Evolutionary conservation across 2,888 invertebrate species (phyloP), one percentile per base, ranked within the genome.

Genomic region (Parasteatoda lunata): DNA sequence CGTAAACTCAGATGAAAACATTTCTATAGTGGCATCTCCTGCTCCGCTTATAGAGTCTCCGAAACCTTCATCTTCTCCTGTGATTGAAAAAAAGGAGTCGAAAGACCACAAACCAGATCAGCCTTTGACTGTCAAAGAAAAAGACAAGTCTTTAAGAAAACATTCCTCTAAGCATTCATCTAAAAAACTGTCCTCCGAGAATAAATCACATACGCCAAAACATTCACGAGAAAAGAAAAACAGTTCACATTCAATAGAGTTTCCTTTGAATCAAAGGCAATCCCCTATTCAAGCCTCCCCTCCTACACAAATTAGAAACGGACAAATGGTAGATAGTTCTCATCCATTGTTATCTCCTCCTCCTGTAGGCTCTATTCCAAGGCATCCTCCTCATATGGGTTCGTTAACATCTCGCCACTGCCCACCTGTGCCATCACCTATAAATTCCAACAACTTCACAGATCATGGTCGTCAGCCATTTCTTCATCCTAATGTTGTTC

Each of bases 351-450:
- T 88, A 66, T 73, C 88, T 0, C 86, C 89, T 8, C 89, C 89
- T 9, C 89, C 89, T 54, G 80, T 84, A 8, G 77, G 59, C 9
- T 51, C 71, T 73, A 88, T 81, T 48, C 88, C 68, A 65, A 81
- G 80, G 78, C 89, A 64, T 76, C 90, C 71, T 66, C 88, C 49
- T 48, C 83, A 75, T 3, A 48, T 72, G 9, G 51, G 69, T 65
- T 47, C 71, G 48, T 82, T 73, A 11, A 2, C 30, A 30, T 75
- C 70, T 8, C 66, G 78, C 1, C 88, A 77, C 81, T 65, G 86
- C 80, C 72, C 89, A 82, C 88, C 89, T 11, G 78, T 89, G 30
- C 86, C 89, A 9, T 84, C 89, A 65, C 85, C 90, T 71, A 45
- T 89, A 4, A 66, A 69, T 11, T 30, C 81, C 5, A 68, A 66